Base-by-base conservation (phyloP, 1,140 invertebrate species). In the Habropoda laboriosa region DNA sequence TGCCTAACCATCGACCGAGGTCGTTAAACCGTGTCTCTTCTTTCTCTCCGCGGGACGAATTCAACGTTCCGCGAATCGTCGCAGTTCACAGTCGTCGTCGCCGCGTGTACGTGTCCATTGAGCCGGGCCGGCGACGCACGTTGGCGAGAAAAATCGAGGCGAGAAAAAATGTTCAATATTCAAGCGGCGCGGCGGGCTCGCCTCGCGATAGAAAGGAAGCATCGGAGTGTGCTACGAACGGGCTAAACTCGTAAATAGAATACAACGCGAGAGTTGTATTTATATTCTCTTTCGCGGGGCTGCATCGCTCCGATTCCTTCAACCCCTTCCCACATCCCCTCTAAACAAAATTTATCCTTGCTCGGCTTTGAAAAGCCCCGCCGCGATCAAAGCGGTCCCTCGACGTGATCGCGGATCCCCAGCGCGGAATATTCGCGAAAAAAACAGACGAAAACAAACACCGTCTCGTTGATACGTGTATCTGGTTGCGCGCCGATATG, bases 231-330 rank as follows among this genome's bases (percentile, higher is more conserved):
- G 24, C 35, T 38, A 55, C 38, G 68, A 73, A 47, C 58, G 40
- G n/a, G 21, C 58, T 53, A 53, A 32, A 79, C 40, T 45, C 38
- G 38, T 73, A 73, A 73, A 73, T 73, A 64, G 70, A 42, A 64
- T 64, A 32, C 42, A 73, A 79, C 27, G 16, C 27, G 12, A 16
- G 30, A 27, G 60, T 55, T 42, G 58, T 72, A 72, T 79, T 71
- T 53, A 64, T 72, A 79, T 79, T 79, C 77, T 57, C 47, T 73
- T 78, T 71, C n/a, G 55, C 42, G 42, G 40, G 40, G 35, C n/a
- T n/a, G n/a, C n/a, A n/a, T n/a, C n/a, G n/a, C 75, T 35, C 35
- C 66, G 66, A 71, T 71, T 71, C 66, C 67, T 78, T 78, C 53
- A 10, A 24, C n/a, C 13, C 13, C 32, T 6, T n/a, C n/a, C n/a